phyloP scores from a whole-genome alignment of 2,113 vertebrate species.

The Chaetodon auriga region DNA sequence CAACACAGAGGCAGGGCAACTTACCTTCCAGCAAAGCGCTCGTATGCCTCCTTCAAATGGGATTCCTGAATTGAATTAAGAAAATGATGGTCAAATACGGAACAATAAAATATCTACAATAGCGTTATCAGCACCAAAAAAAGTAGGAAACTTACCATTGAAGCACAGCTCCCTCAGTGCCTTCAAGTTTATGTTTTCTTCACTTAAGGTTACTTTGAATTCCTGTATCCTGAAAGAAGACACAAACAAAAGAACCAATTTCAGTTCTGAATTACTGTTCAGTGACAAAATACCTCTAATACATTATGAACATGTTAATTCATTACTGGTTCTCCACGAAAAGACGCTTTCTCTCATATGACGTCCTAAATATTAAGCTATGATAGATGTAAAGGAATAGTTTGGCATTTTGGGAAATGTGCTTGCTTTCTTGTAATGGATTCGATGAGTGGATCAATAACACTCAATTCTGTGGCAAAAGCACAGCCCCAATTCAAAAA shows the following conservation, averaged over 20 bases:
- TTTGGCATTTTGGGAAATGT: too few species aligned
- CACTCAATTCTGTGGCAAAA: too few species aligned
- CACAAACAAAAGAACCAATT: neutral
- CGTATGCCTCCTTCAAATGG: slow-evolving; percentile 97
- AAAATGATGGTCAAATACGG: neutral
- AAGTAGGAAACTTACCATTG: slow-evolving; percentile 85
- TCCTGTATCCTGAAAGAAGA: slow-evolving; percentile 90
- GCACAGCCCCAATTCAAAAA: too few species aligned
- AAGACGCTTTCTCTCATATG: neutral
- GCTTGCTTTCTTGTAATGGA: too few species aligned
- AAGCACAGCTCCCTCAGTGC: slow-evolving; percentile 93
- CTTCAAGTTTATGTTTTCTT: slow-evolving; percentile 87
- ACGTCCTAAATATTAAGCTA: neutral
- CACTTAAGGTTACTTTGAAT: slow-evolving; percentile 90
- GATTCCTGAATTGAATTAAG: slow-evolving; percentile 85
- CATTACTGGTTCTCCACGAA: neutral
- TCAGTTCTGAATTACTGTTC: neutral
- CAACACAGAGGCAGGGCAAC: slow-evolving; percentile 54
- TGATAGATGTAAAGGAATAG: neutral
- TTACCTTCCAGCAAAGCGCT: slow-evolving; percentile 97
- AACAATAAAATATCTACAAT: neutral
- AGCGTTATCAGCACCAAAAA: neutral
- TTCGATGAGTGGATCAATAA: too few species aligned
- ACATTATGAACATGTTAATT: neutral
- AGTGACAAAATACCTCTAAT: neutral